Conservation (phyloP, 2,888 invertebrate genomes). For the Synergus gifuensis region DNA sequence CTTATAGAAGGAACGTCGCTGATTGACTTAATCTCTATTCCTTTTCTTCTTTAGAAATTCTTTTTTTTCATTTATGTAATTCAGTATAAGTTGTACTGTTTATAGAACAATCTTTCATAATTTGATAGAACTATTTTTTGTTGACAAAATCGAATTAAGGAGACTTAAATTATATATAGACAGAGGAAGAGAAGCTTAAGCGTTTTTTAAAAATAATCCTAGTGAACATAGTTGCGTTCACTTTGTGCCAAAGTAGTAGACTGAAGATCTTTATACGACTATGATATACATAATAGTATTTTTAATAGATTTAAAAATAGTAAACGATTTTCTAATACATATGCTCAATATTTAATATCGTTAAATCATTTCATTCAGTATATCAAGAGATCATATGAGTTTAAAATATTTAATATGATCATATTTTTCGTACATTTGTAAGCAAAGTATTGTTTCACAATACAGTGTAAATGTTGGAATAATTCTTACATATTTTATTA, state of each 20-base stretch:
- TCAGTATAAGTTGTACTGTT: neutral
- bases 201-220: neutral
- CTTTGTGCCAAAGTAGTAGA: conserved; percentile 2
- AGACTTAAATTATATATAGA: neutral
- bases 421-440: neutral
- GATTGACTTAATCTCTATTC: neutral
- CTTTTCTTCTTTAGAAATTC: neutral
- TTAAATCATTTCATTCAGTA: too few species aligned
- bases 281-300: neutral
- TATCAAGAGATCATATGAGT: neutral
- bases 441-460: neutral
- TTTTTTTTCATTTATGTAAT: neutral
- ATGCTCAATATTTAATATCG: neutral
- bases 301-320: neutral
- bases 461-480: neutral
- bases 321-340: neutral
- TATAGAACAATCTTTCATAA: neutral
- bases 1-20: neutral
- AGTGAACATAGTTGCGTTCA: neutral
- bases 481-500: conserved; percentile 34
- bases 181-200: neutral
- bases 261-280: neutral
- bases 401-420: neutral
- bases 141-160: neutral
- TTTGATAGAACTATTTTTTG: neutral